Evolutionary conservation across 2,797 vertebrate genomes (phyloP), one percentile per base, ranked within the genome.

Genomic region (Apodemus agrarius): DNA sequence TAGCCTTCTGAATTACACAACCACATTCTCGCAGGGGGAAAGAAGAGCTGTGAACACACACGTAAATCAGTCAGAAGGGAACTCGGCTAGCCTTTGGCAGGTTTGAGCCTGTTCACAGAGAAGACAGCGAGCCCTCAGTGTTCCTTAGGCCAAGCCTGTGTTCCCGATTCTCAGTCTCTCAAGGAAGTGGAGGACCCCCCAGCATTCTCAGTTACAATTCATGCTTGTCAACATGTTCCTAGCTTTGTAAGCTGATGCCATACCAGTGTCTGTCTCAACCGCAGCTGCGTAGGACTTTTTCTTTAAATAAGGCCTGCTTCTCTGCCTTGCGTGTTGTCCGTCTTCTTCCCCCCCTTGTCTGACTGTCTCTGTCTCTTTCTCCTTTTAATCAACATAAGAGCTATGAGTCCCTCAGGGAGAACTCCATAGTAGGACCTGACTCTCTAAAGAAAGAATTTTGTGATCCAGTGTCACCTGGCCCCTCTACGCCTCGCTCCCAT

Each of bases 1-100:
- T 97, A 98, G 97, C 93, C 91, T 97, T 97, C 96, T 96, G 95
- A 96, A 92, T 95, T 96, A 97, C 0, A 92, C 93, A 97, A 97
- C 69, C 82, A 97, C 94, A 98, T 96, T 97, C 96, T 97, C 97
- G 87, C 6, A 17, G 94, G 4, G 3, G 13, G 6, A 22, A 22
- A 11, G n/a, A 24, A 97, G 97, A 26, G 67, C 37, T 86, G 92
- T 43, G 63, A 93, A 93, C 82, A 92, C 82, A 1, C 0, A 78
- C 85, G 22, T 29, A 87, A 98, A 97, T 97, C 96, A 98, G 98
- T 97, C 98, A 97, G 89, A 92, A 94, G 96, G 12, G 94, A 96
- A 95, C 94, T 97, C 29, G 63, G 91, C 46, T 75, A 0, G 63
- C 74, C 57, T 90, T 76, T 69, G 93, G 92, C 93, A 6, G 79